Evolutionary conservation across 2,888 invertebrate genomes (phyloP).

Genomic region (Eristalinus aeneus): DNA sequence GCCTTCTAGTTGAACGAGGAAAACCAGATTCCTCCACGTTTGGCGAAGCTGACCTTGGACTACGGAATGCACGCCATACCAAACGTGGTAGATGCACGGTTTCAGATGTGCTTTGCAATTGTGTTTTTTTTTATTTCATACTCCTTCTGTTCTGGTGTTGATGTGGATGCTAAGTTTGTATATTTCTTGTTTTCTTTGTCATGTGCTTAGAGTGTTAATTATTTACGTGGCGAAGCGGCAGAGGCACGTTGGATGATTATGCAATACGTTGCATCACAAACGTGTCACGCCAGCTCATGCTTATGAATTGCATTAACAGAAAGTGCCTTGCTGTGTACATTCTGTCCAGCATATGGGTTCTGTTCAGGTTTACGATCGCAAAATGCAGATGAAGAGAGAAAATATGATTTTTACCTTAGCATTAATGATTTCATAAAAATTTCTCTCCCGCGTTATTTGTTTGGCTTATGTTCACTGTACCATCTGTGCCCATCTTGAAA

Average conservation of each 20-base stretch:
- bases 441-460: background rate
- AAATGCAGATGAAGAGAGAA: background rate
- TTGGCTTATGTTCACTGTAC: background rate
- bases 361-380: background rate
- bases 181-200: conserved; percentile 13
- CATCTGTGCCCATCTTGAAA: no score
- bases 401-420: background rate
- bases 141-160: background rate
- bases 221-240: background rate
- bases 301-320: background rate
- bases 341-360: background rate
- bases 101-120: conserved; percentile 9
- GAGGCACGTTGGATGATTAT: conserved; percentile 5
- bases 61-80: conserved; percentile 1
- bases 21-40: conserved; percentile 12
- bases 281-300: background rate
- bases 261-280: conserved; percentile 23
- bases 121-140: background rate
- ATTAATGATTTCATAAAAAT: background rate
- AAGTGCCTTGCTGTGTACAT: background rate
- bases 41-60: conserved; percentile 18
- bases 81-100: background rate
- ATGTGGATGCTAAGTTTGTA: background rate
- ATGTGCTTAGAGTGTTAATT: conserved; percentile 15
- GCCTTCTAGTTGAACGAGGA: background rate